A percentile compares a stretch with the other conserved stretches of the same genome.
phyloP scores from a whole-genome alignment of 2,113 vertebrate species.

The Callipepla squamata region DNA sequence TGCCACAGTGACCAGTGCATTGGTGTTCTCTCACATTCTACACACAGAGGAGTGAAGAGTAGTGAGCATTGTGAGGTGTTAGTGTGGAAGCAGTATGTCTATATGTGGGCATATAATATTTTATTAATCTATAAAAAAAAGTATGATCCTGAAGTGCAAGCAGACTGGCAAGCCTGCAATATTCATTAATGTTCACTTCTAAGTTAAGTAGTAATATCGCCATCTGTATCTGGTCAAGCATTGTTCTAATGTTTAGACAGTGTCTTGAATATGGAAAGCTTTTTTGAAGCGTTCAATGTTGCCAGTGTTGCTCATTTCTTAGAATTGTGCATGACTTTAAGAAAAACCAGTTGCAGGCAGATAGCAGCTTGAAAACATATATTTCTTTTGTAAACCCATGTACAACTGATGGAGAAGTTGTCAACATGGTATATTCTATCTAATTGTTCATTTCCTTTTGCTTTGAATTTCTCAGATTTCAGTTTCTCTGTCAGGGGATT shows the following conservation, averaged over 20 bases:
- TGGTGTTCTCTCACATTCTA: neutral
- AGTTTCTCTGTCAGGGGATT: neutral
- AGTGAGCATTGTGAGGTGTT: neutral
- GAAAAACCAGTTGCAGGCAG: neutral
- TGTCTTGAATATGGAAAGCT: neutral
- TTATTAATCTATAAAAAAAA: neutral
- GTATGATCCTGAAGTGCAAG: neutral
- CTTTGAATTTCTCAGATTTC: neutral
- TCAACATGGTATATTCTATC: neutral
- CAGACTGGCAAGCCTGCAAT: neutral
- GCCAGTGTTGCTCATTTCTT: neutral
- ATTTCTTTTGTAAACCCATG: neutral
- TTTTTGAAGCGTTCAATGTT: neutral
- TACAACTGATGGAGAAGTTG: neutral
- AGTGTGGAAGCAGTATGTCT: neutral
- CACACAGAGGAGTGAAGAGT: neutral
- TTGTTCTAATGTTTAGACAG: neutral
- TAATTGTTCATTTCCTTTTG: neutral
- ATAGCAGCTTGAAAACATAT: neutral
- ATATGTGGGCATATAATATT: neutral
- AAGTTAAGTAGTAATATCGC: neutral
- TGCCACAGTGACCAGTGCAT: neutral
- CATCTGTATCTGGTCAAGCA: neutral
- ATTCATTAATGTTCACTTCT: neutral
- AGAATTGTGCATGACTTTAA: neutral